These are phyloP conservation scores for Drosophila multiciliata DNA, from an alignment of 2,888 invertebrate species.

Conservation along the genomic window DNA sequence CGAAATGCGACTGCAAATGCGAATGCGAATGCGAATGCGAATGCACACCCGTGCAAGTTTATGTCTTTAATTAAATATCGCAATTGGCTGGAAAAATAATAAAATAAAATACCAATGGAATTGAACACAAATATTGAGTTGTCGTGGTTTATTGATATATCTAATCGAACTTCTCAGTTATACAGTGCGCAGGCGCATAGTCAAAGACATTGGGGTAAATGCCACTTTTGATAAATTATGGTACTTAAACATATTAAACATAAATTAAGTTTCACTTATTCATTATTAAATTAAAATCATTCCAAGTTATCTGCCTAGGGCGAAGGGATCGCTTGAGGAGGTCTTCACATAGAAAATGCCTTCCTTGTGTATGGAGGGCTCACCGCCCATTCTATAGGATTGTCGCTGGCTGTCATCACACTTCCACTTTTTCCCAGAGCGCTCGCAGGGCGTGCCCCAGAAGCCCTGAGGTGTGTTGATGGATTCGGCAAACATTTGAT, in stretches of 20 bases:
- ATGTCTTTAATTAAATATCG: conserved; percentile 58
- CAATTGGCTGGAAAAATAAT: background rate
- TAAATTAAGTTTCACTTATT: background rate
- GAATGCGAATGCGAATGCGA: background rate
- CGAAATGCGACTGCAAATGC: background rate
- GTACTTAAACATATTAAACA: background rate
- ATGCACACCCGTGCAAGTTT: conserved; percentile 36
- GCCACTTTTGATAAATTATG: background rate
- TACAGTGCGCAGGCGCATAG: background rate
- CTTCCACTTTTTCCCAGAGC: conserved; percentile 64
- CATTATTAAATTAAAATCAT: background rate
- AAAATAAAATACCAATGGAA: background rate
- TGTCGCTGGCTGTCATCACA: conserved; percentile 68
- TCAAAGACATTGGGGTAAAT: background rate
- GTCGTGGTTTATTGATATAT: conserved; percentile 9
- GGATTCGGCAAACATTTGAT: conserved; percentile 83
- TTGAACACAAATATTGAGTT: conserved; percentile 9
- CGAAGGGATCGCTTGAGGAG: conserved; percentile 68
- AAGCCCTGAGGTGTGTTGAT: conserved; percentile 76
- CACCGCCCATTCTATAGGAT: conserved; percentile 78
- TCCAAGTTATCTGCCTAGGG: conserved; percentile 60
- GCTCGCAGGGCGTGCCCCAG: conserved; percentile 77
- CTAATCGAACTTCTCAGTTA: background rate
- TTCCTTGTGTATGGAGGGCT: conserved; percentile 71
- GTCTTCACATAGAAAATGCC: conserved; percentile 82